These are phyloP conservation scores for Ectemnius lituratus DNA, from an alignment of 2,888 invertebrate species.

Conservation along the genomic window DNA sequence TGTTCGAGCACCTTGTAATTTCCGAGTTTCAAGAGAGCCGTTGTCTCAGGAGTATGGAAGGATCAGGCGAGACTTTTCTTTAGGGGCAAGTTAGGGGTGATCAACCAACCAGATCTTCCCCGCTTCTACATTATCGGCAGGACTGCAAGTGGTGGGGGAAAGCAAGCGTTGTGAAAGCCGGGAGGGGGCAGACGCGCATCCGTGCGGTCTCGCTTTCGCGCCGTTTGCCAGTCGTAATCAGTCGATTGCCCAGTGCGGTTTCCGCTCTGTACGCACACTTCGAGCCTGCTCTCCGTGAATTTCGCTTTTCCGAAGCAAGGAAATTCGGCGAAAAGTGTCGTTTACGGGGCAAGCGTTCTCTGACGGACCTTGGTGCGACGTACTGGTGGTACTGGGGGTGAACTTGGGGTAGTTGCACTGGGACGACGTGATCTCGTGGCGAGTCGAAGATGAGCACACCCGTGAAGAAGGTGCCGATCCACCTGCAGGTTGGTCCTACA, in stretches of 20 bases:
- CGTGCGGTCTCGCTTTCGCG: slow-evolving; percentile 36
- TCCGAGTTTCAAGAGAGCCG: too few species aligned
- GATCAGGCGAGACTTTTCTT: too few species aligned
- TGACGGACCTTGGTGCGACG: not conserved
- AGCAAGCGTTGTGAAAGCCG: too few species aligned
- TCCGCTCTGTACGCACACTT: slow-evolving; percentile 11
- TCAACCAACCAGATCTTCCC: too few species aligned
- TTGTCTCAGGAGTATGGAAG: too few species aligned
- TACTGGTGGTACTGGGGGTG: not conserved
- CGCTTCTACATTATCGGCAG: too few species aligned
- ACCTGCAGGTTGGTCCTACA: slow-evolving; percentile 86
- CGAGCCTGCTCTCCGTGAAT: slow-evolving; percentile 27
- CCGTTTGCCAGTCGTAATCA: slow-evolving; percentile 14
- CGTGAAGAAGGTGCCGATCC: slow-evolving; percentile 96
- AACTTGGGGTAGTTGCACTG: not conserved
- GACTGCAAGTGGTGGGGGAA: too few species aligned
- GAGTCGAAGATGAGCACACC: slow-evolving; percentile 84
- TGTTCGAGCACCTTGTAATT: too few species aligned
- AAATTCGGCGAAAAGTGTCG: slow-evolving; percentile 14
- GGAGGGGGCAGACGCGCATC: slow-evolving; percentile 34
- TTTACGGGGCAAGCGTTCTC: slow-evolving; percentile 6
- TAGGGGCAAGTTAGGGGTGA: too few species aligned
- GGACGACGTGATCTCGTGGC: slow-evolving; percentile 14
- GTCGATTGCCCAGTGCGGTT: slow-evolving; percentile 42
- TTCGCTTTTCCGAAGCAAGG: slow-evolving; percentile 9